These are phyloP conservation scores for Ciconia stormi DNA, from an alignment of 2,113 vertebrate genomes.

Conservation along the genomic window DNA sequence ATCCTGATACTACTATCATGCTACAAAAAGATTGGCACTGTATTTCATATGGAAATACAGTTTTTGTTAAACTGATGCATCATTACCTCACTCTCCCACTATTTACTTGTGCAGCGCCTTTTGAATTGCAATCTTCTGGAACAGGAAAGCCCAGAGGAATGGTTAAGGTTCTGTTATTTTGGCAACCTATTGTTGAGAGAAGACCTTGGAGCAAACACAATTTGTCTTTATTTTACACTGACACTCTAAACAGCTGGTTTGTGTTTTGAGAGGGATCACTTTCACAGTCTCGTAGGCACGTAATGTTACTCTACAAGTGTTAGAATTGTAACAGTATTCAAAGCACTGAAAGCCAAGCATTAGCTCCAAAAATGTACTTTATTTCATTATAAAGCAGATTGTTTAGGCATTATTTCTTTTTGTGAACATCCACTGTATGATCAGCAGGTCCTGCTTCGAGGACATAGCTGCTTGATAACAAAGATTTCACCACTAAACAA, in stretches of 20 bases:
- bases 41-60: background rate
- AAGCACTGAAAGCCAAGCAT: background rate
- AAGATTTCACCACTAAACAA: background rate
- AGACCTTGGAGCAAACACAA: background rate
- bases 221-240: background rate
- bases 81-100: background rate
- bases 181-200: background rate
- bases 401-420: conserved; percentile 43
- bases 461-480: background rate
- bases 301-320: background rate
- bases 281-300: background rate
- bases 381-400: conserved; percentile 61
- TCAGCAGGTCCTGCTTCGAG: conserved; percentile 8
- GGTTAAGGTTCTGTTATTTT: background rate
- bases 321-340: background rate
- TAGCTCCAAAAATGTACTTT: conserved; percentile 58
- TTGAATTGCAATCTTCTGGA: background rate
- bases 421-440: background rate
- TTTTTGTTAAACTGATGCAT: background rate
- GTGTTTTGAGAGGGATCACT: background rate
- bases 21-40: background rate
- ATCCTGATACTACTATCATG: background rate
- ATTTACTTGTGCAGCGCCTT: rapidly evolving
- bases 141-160: background rate
- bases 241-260: background rate